Percentiles rank a stretch among this genome's conserved stretches.
phyloP scores from a whole-genome alignment of 2,113 vertebrate genomes.

The Myrmecophaga tridactyla region DNA sequence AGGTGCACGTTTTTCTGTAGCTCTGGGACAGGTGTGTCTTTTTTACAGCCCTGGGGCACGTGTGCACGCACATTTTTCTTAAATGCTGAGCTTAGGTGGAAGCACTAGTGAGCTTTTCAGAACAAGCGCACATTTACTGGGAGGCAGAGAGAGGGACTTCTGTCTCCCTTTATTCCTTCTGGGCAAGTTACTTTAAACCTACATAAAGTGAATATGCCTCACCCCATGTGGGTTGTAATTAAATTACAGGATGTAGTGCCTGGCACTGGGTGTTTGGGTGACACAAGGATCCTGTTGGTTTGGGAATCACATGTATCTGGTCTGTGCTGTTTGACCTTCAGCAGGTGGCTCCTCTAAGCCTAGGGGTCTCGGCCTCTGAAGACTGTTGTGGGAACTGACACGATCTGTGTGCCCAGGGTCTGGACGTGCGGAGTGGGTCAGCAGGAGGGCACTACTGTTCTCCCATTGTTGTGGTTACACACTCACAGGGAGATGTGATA shows the following conservation, averaged over 20 bases:
- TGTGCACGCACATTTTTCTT: rapidly evolving
- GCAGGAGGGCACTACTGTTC: rapidly evolving
- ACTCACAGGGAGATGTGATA: rapidly evolving
- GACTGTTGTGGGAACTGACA: rapidly evolving
- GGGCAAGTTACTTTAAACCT: rapidly evolving
- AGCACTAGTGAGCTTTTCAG: no score
- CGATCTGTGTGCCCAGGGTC: rapidly evolving
- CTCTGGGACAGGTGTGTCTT: no score
- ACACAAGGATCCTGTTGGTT: neutral
- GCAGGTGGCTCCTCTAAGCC: no score
- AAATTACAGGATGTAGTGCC: rapidly evolving
- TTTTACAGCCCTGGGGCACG: no score
- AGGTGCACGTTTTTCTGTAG: no score
- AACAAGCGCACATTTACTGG: rapidly evolving
- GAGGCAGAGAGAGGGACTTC: neutral
- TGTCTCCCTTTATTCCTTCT: neutral
- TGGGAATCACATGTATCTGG: rapidly evolving
- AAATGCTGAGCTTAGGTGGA: no score
- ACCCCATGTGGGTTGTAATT: neutral
- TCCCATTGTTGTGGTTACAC: neutral
- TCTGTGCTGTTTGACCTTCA: no score
- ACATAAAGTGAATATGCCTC: neutral
- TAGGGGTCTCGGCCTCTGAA: neutral
- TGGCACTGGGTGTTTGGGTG: neutral
- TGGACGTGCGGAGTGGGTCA: neutral